Percentiles rank a stretch among this genome's conserved stretches.
Conservation (phyloP, 2,888 invertebrate species). For the Thysanoteuthis rhombus region DNA sequence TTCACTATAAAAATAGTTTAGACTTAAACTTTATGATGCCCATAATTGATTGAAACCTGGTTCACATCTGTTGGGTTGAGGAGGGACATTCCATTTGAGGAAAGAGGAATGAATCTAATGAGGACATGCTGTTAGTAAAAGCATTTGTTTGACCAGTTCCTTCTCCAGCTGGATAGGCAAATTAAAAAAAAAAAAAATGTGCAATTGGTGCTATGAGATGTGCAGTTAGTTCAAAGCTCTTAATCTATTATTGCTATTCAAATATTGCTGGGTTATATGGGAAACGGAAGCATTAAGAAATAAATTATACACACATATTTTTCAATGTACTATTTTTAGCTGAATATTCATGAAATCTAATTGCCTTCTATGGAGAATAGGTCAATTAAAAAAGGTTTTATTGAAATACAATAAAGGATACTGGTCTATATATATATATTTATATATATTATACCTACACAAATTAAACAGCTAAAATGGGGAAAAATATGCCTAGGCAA, state of each 20-base stretch:
- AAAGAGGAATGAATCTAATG: neutral
- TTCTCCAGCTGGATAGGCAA: neutral
- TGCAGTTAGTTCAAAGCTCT: neutral
- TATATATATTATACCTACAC: neutral
- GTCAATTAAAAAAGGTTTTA: neutral
- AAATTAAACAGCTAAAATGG: neutral
- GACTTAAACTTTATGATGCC: neutral
- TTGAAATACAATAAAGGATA: neutral
- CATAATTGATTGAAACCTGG: neutral
- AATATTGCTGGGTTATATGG: neutral
- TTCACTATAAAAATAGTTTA: neutral
- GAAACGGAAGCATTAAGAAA: neutral
- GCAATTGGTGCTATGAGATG: neutral
- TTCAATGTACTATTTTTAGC: neutral
- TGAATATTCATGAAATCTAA: neutral
- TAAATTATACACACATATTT: neutral
- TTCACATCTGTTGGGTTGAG: slow-evolving; percentile 12
- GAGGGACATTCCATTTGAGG: neutral
- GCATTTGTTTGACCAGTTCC: slow-evolving; percentile 12
- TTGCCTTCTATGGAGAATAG: neutral
- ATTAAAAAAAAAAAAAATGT: neutral
- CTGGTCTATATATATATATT: neutral
- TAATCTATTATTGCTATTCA: neutral
- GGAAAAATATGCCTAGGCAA: neutral
- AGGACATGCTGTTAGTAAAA: neutral